Evolutionary conservation across 2,113 vertebrate species (phyloP), one percentile per base, ranked within the genome.

Genomic region (Tragelaphus strepsiceros): DNA sequence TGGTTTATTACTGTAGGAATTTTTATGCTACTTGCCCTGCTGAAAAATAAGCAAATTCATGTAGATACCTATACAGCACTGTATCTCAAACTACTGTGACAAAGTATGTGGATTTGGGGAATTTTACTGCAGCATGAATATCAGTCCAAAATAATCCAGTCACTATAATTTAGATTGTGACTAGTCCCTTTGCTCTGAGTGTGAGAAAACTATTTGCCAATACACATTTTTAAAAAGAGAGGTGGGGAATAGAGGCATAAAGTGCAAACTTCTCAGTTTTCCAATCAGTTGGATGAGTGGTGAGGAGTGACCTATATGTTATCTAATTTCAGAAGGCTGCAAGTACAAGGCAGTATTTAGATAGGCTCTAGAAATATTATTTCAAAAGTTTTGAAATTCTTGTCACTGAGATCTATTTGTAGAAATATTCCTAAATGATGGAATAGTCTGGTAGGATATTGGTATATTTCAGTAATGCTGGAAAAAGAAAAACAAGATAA

Each of bases 351-450:
- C 32, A 32, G 32, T 26, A 77, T 80, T 95, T 39, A 49, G 74
- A 8, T 35, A 84, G 62, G 12, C 51, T 49, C 30, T 89, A 56
- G n/a, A 94, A 96, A 87, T 83, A 30, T 54, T 85, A 94, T 90
- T 93, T 91, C 58, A 49, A 85, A 97, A 67, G 35, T 51, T 62
- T 30, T 91, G 43, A 85, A 77, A 97, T 94, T 49, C 13, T 15
- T 90, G 35, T 91, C 39, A 84, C 14, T 61, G 46, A 90, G 7
- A 71, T 74, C 15, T 90, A 84, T 91, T 92, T 74, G 16, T 93
- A 86, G 80, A 96, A 96, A 92, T 93, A 89, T 43, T 93, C 88
- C 32, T 94, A 61, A 4, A 71, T 85, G 96, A 43, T 92, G 82
- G n/a, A 92, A 90, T 90, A 82, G 7, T 56, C 16, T 82, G 15